Percentiles rank a stretch among this genome's conserved stretches.
Evolutionary conservation across 2,797 vertebrate genomes (phyloP).

Genomic region (Poeciliopsis gracilis): DNA sequence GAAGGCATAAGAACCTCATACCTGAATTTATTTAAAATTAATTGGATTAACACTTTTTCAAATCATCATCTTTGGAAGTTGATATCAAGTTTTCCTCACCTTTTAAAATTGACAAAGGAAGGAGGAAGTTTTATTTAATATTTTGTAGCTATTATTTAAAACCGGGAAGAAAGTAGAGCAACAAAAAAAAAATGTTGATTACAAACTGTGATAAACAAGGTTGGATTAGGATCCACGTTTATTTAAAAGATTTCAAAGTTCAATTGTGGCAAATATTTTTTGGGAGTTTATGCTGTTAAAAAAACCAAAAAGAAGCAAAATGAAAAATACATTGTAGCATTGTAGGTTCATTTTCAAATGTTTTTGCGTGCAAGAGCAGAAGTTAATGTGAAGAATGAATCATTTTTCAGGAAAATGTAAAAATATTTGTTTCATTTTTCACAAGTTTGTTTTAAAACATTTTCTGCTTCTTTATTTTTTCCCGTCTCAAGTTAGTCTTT

Average conservation of each 20-base stretch:
- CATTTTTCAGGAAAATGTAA: constrained; percentile 24
- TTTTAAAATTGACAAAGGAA: neutral
- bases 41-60: neutral
- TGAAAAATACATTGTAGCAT: neutral
- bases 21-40: neutral
- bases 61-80: neutral
- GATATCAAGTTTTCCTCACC: neutral
- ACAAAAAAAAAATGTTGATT: neutral
- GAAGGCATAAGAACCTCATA: neutral
- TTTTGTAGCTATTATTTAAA: neutral
- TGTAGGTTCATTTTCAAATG: neutral
- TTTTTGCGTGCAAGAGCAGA: constrained; percentile 32
- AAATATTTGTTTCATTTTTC: constrained; percentile 39
- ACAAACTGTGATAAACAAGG: neutral
- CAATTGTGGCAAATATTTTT: neutral
- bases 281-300: neutral
- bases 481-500: constrained; percentile 39
- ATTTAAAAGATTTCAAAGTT: neutral
- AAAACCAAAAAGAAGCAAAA: neutral
- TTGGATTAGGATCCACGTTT: neutral
- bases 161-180: neutral
- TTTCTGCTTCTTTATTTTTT: constrained; percentile 5
- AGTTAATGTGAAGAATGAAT: constrained; percentile 35
- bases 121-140: neutral
- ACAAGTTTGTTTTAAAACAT: constrained; percentile 30